Conservation (phyloP, 2,113 vertebrate genomes). For the Riparia riparia region DNA sequence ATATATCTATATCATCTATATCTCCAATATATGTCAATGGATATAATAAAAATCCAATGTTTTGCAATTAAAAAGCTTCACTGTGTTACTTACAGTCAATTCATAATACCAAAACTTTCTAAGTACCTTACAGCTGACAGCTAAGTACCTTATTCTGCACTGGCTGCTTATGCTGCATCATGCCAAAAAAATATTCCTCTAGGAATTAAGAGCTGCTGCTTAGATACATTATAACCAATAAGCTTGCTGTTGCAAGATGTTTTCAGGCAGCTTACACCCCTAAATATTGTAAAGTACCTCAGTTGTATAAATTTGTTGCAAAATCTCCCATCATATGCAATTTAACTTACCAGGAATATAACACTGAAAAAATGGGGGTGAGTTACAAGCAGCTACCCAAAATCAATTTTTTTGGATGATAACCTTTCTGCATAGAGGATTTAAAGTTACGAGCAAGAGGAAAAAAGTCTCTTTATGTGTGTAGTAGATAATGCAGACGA, state of each 20-base stretch:
- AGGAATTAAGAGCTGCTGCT: not conserved
- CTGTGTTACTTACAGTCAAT: not conserved
- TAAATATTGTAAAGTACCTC: not conserved
- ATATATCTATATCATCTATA: not conserved
- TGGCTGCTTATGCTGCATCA: not conserved
- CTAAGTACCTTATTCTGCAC: not conserved
- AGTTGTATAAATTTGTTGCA: not conserved
- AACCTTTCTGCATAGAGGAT: not conserved
- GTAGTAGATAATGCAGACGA: not conserved
- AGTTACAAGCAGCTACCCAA: not conserved
- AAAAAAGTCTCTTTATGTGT: not conserved
- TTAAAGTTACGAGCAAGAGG: not conserved
- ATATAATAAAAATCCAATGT: not conserved
- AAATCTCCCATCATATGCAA: not conserved
- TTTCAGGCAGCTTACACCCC: not conserved
- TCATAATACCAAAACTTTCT: not conserved
- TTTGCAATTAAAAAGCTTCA: not conserved
- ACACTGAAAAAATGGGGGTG: not conserved
- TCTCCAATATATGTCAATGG: not conserved
- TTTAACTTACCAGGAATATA: not conserved
- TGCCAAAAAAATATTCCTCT: not conserved
- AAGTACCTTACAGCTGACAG: not conserved
- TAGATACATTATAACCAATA: not conserved
- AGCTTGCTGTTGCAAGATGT: not conserved
- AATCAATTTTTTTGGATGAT: not conserved